phyloP scores from a whole-genome alignment of 2,113 vertebrate species.

The Vimba vimba region DNA sequence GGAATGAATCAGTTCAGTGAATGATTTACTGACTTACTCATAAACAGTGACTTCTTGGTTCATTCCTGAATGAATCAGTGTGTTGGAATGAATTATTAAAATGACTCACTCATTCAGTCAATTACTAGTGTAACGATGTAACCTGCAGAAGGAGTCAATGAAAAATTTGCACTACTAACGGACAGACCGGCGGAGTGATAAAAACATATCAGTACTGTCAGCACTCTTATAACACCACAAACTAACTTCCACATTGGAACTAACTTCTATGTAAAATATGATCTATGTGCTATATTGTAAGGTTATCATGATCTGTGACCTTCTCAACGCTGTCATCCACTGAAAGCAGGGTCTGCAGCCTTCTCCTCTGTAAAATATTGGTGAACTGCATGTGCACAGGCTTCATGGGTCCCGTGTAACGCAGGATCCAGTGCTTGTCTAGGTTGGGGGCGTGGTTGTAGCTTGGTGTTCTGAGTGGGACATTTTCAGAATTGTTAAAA shows the following conservation, averaged over 20 bases:
- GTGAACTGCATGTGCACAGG: slow-evolving; percentile 99
- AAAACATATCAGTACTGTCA: background rate
- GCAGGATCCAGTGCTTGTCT: slow-evolving; percentile 98
- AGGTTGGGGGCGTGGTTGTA: slow-evolving; percentile 95
- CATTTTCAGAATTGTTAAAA: slow-evolving; percentile 6
- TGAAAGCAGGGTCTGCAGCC: slow-evolving; percentile 93
- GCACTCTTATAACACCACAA: background rate
- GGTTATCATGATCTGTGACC: slow-evolving; percentile 69
- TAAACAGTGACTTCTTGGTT: background rate
- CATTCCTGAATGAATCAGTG: background rate
- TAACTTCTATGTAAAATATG: background rate
- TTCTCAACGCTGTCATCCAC: slow-evolving; percentile 94
- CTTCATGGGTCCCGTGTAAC: slow-evolving; percentile 96
- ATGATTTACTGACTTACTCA: background rate
- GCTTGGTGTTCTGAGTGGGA: slow-evolving; percentile 86
- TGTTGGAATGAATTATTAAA: background rate
- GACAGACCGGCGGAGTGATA: background rate
- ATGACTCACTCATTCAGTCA: background rate
- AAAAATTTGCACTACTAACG: background rate
- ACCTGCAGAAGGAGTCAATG: background rate
- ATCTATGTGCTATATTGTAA: background rate
- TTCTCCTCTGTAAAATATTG: slow-evolving; percentile 93
- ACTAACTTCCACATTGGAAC: too few species aligned
- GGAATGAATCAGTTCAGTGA: too few species aligned
- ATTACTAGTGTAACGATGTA: background rate